A percentile compares a stretch with the other conserved stretches of the same genome.
Conservation (phyloP, 2,113 vertebrate species). For the Sorex araneus region DNA sequence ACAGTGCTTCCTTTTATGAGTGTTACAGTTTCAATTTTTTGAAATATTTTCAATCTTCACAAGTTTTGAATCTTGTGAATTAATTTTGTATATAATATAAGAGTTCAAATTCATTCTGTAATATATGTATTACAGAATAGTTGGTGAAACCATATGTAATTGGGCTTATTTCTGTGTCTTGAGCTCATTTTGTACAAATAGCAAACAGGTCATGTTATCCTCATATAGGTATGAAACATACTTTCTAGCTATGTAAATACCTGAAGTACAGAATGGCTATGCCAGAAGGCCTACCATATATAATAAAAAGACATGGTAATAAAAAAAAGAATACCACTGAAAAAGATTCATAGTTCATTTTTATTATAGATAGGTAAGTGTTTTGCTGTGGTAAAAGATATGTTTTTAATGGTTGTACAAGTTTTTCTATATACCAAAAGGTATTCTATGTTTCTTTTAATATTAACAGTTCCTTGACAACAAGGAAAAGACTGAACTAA, state of each 20-base stretch:
- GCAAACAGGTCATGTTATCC: background rate
- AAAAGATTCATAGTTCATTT: conserved; percentile 80
- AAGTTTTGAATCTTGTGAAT: too few relatives aligned
- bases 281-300: background rate
- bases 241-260: conserved; percentile 21
- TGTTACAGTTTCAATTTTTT: too few relatives aligned
- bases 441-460: conserved; percentile 62
- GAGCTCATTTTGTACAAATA: conserved; percentile 29
- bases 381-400: conserved; percentile 76
- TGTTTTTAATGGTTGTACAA: conserved; percentile 74
- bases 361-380: conserved; percentile 86
- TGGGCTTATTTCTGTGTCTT: conserved; percentile 22
- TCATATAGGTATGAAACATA: background rate
- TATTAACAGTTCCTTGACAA: conserved; percentile 44
- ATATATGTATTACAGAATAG: background rate
- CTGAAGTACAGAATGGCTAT: background rate
- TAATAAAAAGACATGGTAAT: conserved; percentile 37
- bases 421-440: conserved; percentile 45
- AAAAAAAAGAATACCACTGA: conserved; percentile 45
- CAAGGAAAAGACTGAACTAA: conserved; percentile 4
- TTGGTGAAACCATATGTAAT: background rate
- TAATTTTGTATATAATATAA: background rate
- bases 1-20: too few relatives aligned
- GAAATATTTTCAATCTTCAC: too few relatives aligned
- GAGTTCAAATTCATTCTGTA: background rate